Percentiles rank a stretch among this genome's conserved stretches.
These are phyloP conservation scores for Pogonocichla stellata DNA, from an alignment of 2,113 vertebrate species.

Conservation along the genomic window DNA sequence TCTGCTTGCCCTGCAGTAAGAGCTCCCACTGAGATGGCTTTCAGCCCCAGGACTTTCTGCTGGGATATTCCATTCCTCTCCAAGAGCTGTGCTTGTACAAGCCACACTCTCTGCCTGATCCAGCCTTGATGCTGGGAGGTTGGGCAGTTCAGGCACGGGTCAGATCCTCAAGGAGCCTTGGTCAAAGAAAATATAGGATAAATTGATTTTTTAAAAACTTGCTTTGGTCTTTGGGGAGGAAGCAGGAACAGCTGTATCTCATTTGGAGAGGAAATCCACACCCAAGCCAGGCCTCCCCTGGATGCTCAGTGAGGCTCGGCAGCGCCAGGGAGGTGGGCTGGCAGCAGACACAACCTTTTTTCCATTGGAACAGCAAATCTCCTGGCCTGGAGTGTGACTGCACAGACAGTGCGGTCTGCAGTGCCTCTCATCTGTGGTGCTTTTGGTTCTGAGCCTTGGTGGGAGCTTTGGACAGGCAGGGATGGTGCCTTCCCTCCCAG, in stretches of 20 bases:
- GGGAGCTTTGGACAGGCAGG: not conserved
- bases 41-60: not conserved
- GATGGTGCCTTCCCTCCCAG: not conserved
- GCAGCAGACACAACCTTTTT: not conserved
- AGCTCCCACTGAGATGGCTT: not conserved
- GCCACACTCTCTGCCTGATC: not conserved
- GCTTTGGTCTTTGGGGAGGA: not conserved
- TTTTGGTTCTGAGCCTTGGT: accelerated
- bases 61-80: not conserved
- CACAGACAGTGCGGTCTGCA: not conserved
- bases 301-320: not conserved
- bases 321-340: not conserved
- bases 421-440: accelerated
- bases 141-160: conserved; percentile 14
- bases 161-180: not conserved
- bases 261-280: not conserved
- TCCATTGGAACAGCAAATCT: not conserved
- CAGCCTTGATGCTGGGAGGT: not conserved
- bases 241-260: conserved; percentile 30
- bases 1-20: not conserved
- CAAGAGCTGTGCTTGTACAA: not conserved
- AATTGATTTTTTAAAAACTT: not conserved
- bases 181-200: not conserved
- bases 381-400: not conserved
- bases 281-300: not conserved